These are phyloP conservation scores for Esox lucius DNA, from an alignment of 2,797 vertebrate genomes.

Conservation along the genomic window DNA sequence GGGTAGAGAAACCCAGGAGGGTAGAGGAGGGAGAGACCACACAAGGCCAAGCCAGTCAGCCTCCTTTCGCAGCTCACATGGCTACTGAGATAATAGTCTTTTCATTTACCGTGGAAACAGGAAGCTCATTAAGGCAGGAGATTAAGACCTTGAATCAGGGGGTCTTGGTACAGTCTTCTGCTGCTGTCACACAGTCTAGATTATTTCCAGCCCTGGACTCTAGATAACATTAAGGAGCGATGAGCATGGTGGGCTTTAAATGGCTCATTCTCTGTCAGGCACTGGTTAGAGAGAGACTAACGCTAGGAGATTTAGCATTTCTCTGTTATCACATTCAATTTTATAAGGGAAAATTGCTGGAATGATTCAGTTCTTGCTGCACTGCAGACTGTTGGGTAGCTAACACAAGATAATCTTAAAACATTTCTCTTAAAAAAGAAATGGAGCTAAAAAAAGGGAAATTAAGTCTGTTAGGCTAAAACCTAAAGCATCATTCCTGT, in stretches of 20 bases:
- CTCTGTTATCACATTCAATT: slow-evolving; percentile 11
- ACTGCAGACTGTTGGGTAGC: slow-evolving; percentile 1
- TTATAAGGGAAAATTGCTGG: slow-evolving; percentile 5
- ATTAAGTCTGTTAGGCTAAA: neutral
- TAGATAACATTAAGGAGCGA: neutral
- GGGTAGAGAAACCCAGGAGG: neutral
- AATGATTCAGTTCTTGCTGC: slow-evolving; percentile 6
- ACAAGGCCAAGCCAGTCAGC: neutral
- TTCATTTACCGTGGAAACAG: slow-evolving; percentile 1
- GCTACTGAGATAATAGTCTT: neutral
- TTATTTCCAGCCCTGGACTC: neutral
- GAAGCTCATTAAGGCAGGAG: slow-evolving; percentile 1
- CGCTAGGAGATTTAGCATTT: slow-evolving; percentile 13
- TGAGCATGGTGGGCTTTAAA: neutral
- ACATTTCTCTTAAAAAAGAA: neutral
- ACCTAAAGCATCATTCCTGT: neutral
- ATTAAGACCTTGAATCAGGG: neutral
- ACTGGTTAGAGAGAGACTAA: neutral
- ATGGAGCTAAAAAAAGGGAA: neutral
- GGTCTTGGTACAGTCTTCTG: slow-evolving; percentile 6
- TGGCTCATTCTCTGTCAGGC: neutral
- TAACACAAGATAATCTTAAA: neutral
- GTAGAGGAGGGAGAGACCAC: neutral
- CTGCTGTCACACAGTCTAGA: neutral
- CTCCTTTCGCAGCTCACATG: neutral